Evolutionary conservation across 2,113 vertebrate species (phyloP), one percentile per base, ranked within the genome.

Genomic region (Colossoma macropomum): DNA sequence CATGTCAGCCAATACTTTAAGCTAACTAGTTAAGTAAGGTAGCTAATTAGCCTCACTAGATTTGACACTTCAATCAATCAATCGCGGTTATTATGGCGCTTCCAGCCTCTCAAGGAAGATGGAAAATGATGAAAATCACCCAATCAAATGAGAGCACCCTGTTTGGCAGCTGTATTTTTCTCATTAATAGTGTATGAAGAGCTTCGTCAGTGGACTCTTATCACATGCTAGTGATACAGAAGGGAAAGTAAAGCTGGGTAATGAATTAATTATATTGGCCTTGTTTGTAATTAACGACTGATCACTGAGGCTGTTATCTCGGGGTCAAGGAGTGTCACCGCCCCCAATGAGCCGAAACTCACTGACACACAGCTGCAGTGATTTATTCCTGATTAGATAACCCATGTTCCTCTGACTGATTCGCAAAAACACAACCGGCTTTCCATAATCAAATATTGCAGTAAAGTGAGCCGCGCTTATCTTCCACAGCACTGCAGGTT

Each of bases 261-360:
- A 89, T 90, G 86, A 87, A 91, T 93, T 90, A 89, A 94, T 92
- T 92, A 90, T 84, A 73, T 21, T 41, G 50, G 84, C 48, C 60
- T 63, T 83, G 83, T 80, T 6, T 77, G 84, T 91, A 92, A 94
- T 93, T 92, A 93, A 92, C 80, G 73, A 86, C 79, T 82, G 74
- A 87, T 84, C 77, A 60, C 54, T 84, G 79, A 79, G 59, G 78
- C 32, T 70, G 79, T 81, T 85, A 80, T 86, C 84, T 86, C 68
- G 28, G 19, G 85, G 83, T 87, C 85, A 87, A 85, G 83, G 66
- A 82, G 82, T 73, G 69, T 60, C 27, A 62, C 27, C 23, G 41
- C 32, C 28, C 34, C 71, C 60, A 25, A n/a, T 71, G 41, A n/a
- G 38, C 27, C 0, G 0, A 21, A 41, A 21, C 27, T n/a, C 66